Base-by-base conservation (phyloP, 2,888 invertebrate species). In the Rapana venosa region DNA sequence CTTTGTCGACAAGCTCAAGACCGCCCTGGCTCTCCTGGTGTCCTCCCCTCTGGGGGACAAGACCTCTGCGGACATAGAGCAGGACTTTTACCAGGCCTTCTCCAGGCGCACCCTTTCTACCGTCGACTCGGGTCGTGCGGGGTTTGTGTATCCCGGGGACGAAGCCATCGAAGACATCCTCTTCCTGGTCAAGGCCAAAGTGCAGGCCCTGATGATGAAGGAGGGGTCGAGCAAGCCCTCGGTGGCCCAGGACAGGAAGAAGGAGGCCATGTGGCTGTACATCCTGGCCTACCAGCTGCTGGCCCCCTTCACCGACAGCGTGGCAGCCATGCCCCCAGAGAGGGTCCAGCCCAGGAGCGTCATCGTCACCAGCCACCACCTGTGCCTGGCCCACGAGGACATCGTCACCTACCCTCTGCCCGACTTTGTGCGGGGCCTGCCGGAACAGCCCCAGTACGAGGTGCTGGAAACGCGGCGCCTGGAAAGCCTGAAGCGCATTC, bases 401-500 rank as follows among this genome's bases (percentile, higher is more conserved):
- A 90, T 94, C 58, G 95, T 95, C 66, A 95, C 94, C 90, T 96
- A 96, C 89, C 96, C 96, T 0, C 91, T 96, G n/a, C 95, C 96
- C 11, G 95, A 95, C 81, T 96, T 95, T 93, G 95, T 94, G 15
- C 91, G 94, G n/a, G 94, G 94, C 20, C 91, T 95, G 13, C 96
- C 96, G 13, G 94, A 94, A 70, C 93, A 94, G 22, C 94, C 95
- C 0, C 92, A 94, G 70, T 94, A 95, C 83, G 92, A 93, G 36
- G 93, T 96, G 13, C 88, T 93, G 1, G 94, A 95, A 74, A 93
- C 94, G 26, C 94, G 94, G 11, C 93, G 93, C 61, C 92, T 95
- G 32, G 95, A 95, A 90, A 93, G 93, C 89, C 92, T 96, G 77
- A 94, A 94, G 88, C 90, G 94, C 30, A 90, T 95, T 13, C 90